Evolutionary conservation across 2,113 vertebrate species (phyloP), one percentile per base, ranked within the genome.

Genomic region (Podiceps cristatus): DNA sequence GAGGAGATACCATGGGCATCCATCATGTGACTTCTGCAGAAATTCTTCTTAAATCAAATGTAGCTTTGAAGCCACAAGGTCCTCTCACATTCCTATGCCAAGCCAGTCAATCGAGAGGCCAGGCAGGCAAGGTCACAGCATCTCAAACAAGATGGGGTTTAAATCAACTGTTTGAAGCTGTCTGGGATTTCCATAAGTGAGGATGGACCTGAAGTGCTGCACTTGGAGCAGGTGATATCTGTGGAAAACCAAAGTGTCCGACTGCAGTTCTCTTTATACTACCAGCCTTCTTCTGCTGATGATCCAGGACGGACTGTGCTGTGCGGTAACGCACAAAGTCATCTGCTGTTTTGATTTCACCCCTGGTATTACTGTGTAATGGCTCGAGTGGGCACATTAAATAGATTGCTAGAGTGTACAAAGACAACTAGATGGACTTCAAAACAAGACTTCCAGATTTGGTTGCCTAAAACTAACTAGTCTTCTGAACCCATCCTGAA

Each of bases 41-140:
- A 85, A 78, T 19, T 42, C 13, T 67, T 18, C 20, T 56, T 29
- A 86, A 79, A 68, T 52, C 22, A 58, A 49, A 37, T 2, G n/a
- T 3, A 47, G 11, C n/a, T 82, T 56, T 60, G 52, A 50, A 88
- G 91, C 18, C 23, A 71, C 10, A 3, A 78, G 75, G 13, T 59
- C 13, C 3, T 78, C 13, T 85, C 44, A 31, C 25, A 18, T 64
- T 60, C 29, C 35, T 22, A 3, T n/a, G 10, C 62, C 66, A 83
- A 33, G n/a, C 5, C 0, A 0, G 10, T 55, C 42, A 53, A 27
- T 5, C 0, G 0, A 74, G 15, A 37, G 71, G 14, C 29, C 56
- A 56, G 18, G 28, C 7, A 44, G 29, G 31, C 18, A n/a, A 28
- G 8, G 8, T 23, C 18, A 20, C 11, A 40, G 5, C 23, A 49